Evolutionary conservation across 2,888 invertebrate genomes (phyloP).

Genomic region (Girardia tigrina): DNA sequence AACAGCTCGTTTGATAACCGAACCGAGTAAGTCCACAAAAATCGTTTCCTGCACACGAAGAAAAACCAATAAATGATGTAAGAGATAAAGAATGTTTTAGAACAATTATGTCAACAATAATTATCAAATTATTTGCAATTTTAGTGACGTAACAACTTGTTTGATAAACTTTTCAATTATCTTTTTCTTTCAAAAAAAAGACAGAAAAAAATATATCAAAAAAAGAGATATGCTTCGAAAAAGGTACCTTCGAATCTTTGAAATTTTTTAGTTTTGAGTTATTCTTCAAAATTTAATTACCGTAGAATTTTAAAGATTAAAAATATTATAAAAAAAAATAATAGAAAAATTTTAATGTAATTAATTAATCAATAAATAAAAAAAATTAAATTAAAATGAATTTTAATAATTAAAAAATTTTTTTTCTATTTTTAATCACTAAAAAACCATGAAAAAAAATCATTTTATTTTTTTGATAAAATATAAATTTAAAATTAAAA

Average conservation of each 20-base stretch:
- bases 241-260: too few relatives aligned
- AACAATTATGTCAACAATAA: conserved; percentile 9
- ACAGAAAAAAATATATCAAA: too few relatives aligned
- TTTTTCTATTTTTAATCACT: neutral
- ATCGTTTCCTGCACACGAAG: neutral
- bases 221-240: too few relatives aligned
- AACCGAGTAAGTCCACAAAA: neutral
- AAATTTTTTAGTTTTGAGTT: too few relatives aligned
- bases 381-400: neutral
- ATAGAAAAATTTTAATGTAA: too few relatives aligned
- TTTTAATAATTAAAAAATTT: neutral
- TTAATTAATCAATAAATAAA: too few relatives aligned
- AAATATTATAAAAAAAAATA: too few relatives aligned
- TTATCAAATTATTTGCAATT: neutral
- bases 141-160: too few relatives aligned
- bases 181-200: too few relatives aligned
- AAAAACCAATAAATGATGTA: neutral
- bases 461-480: neutral
- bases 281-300: too few relatives aligned
- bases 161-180: too few relatives aligned
- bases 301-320: too few relatives aligned
- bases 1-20: neutral
- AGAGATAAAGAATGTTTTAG: neutral
- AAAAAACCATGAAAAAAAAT: neutral
- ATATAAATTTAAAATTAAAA: neutral